Evolutionary conservation across 1,140 invertebrate species (phyloP).

Genomic region (Pinna nobilis): DNA sequence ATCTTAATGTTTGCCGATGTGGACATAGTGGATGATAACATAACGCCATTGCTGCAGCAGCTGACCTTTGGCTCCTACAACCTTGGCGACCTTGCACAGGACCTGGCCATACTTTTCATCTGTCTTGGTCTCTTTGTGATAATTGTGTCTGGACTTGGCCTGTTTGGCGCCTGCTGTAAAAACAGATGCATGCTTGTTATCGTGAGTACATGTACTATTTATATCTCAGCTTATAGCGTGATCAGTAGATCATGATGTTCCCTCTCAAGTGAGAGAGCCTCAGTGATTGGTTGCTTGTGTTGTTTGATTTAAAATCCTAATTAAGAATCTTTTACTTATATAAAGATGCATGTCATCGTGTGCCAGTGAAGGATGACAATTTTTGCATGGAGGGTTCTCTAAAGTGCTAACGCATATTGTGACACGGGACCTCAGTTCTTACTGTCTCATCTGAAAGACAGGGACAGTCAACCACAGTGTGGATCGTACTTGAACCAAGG

Average conservation of each 20-base stretch:
- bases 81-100: slow-evolving; percentile 12
- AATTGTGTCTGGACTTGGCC: slow-evolving; percentile 19
- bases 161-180: slow-evolving; percentile 29
- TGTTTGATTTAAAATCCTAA: background rate
- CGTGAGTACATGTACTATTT: slow-evolving; percentile 7
- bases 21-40: slow-evolving; percentile 15
- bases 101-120: slow-evolving; percentile 15
- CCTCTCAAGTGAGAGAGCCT: background rate
- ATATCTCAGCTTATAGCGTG: no score
- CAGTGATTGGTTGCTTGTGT: background rate
- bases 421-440: no score
- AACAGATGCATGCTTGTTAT: slow-evolving; percentile 32
- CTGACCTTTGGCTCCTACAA: slow-evolving; percentile 9
- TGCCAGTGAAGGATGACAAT: background rate
- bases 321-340: background rate
- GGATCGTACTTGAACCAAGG: background rate
- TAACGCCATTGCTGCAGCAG: slow-evolving; percentile 19
- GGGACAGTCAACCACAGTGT: no score
- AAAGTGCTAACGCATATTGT: no score
- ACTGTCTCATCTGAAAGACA: no score
- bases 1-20: slow-evolving; percentile 18
- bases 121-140: slow-evolving; percentile 17
- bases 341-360: no score
- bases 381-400: background rate
- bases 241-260: background rate